Conservation (phyloP, 2,113 vertebrate species). For the Pavo muticus region DNA sequence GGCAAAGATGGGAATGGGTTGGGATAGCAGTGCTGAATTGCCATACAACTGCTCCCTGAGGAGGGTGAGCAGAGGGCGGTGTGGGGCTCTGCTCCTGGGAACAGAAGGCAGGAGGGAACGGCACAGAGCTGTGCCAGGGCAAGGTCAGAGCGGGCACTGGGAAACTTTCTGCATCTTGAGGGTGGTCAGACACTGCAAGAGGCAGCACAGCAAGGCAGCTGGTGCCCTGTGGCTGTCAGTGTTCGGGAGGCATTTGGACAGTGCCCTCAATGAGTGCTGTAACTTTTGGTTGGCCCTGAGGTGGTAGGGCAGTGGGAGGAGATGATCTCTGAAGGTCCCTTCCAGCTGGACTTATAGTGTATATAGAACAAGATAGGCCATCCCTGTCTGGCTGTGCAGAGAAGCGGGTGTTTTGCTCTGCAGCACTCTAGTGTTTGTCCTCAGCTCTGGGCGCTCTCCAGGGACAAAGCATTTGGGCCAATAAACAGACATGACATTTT, state of each 20-base stretch:
- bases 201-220: background rate
- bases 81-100: background rate
- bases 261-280: background rate
- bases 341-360: background rate
- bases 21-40: background rate
- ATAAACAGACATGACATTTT: background rate
- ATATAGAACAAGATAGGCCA: background rate
- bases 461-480: background rate
- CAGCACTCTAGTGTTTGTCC: background rate
- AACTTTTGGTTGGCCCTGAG: background rate
- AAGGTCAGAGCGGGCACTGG: background rate
- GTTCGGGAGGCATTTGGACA: background rate
- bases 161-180: background rate
- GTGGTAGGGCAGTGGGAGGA: background rate
- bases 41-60: background rate
- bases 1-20: background rate
- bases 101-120: background rate
- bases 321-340: background rate
- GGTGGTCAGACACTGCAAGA: background rate
- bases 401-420: fast-evolving
- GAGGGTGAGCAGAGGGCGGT: background rate
- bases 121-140: background rate
- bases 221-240: background rate
- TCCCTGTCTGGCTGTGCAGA: background rate
- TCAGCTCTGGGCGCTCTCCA: fast-evolving